These are phyloP conservation scores for Triplophysa tibetana DNA, from an alignment of 2,113 vertebrate species.

Conservation along the genomic window DNA sequence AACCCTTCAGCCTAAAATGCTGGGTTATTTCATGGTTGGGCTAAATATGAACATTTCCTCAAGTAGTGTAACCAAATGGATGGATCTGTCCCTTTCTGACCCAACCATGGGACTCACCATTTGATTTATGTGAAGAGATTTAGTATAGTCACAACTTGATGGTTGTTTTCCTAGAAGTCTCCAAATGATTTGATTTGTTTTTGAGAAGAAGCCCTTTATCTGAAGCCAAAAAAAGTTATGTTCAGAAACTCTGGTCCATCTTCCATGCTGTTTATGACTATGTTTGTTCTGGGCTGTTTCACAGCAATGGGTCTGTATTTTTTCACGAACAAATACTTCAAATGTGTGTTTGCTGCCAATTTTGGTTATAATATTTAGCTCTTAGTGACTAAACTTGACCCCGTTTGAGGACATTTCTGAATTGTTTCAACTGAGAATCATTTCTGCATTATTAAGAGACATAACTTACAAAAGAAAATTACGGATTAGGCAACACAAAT, in stretches of 20 bases:
- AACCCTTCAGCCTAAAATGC: too few species aligned
- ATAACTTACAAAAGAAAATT: too few species aligned
- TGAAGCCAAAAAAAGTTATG: slow-evolving; percentile 25
- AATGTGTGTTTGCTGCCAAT: background rate
- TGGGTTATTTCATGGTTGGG: too few species aligned
- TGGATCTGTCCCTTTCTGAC: too few species aligned
- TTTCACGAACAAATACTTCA: background rate
- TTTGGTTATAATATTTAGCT: slow-evolving; percentile 9
- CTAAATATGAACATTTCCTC: too few species aligned
- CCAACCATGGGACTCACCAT: background rate
- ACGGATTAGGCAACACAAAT: too few species aligned
- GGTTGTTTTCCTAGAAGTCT: background rate
- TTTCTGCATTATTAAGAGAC: too few species aligned
- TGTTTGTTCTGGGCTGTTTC: slow-evolving; percentile 48
- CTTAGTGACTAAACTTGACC: background rate
- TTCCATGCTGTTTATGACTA: slow-evolving; percentile 41
- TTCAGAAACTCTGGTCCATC: slow-evolving; percentile 22
- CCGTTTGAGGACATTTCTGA: too few species aligned
- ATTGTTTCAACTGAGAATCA: too few species aligned
- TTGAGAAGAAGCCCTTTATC: background rate
- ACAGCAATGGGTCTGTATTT: slow-evolving; percentile 26
- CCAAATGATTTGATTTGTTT: slow-evolving; percentile 6
- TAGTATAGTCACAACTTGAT: background rate
- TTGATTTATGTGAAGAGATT: background rate
- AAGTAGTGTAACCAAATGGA: too few species aligned